Evolutionary conservation across 64 coral and sea anemone species (phyloP), one percentile per base, ranked within the genome.

Genomic region (Montipora sp.): DNA sequence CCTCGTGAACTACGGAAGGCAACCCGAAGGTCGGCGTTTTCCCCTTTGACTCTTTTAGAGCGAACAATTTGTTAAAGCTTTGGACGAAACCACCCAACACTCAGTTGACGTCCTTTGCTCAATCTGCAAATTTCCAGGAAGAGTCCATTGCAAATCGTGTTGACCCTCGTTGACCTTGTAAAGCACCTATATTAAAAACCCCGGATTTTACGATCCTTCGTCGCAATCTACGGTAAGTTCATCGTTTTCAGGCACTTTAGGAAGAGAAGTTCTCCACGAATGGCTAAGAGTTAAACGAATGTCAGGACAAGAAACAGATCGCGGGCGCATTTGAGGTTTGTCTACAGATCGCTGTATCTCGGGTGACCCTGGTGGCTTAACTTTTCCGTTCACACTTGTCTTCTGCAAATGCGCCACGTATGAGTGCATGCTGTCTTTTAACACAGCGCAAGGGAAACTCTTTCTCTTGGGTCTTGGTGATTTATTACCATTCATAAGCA

Each of bases 191-290:
- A 8, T 57, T 11, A 11, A 6, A 8, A 57, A 57, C 43, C 50
- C 5, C 1, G 53, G 48, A 16, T 5, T 7, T 53, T 58, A 89
- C 50, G 73, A 77, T n/a, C 75, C 75, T 57, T 79, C 74, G 12
- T 89, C 92, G 8, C 22, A 53, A 11, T 89, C 92, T 21, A 77
- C 92, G 18, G 83, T 93, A 23, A 93, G 75, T 79, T 93, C 92
- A 18, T 94, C 92, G 87, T 89, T 94, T 90, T 94, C 92, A 61
- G 92, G 92, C 6, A 94, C 92, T 49, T 94, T 94, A 13, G 92
- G 77, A 27, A 94, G 77, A 5, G 92, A 94, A 2, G 87, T 94
- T 44, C 80, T 94, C 92, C 92, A 94, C 51, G 80, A 51, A 59
- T 94, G 92, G 58, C 79, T 67, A 15, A 83, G 57, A 76, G 71